Evolutionary conservation across 2,113 vertebrate genomes (phyloP), one percentile per base, ranked within the genome.

Genomic region (Antigone vipio): DNA sequence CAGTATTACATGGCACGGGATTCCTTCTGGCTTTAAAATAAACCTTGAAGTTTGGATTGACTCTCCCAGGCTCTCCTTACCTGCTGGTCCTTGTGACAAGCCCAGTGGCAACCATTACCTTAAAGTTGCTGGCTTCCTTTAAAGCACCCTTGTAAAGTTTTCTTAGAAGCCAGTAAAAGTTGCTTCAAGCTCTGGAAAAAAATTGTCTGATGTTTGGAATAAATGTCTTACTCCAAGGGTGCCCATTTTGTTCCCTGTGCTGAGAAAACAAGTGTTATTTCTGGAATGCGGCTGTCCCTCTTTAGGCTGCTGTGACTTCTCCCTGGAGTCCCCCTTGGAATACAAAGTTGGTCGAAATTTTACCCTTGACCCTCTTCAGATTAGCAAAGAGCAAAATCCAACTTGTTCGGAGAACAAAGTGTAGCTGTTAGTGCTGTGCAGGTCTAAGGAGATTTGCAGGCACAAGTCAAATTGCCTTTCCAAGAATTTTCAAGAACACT

Each of bases 251-350:
- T 68, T 78, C 80, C 63, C 64, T 23, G 56, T 15, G 68, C 69
- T 82, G 18, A 44, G 59, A 68, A 84, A 87, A 87, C 80, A 78
- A 29, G 22, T 86, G 62, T 47, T 91, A 89, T 96, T 96, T 94
- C 89, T 96, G 95, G 93, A 89, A 95, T 87, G 84, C 1, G 3
- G 56, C 68, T 87, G 83, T 67, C 80, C 72, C 75, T 58, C 29
- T 92, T 69, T 15, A 49, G 68, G 63, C 85, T 62, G 59, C 84
- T 77, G 15, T 18, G 42, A 55, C 49, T 78, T 89, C 68, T 89
- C 89, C 94, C 84, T 40, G 73, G 89, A 92, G 89, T 22, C 32
- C 52, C 44, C 44, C 73, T 71, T 4, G 4, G 73, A 84, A 78
- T 24, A 81, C 12, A 72, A 93, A 95, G 14, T 18, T 63, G 55